Conservation (phyloP, 2,113 vertebrate species). For the Ascaphus truei region DNA sequence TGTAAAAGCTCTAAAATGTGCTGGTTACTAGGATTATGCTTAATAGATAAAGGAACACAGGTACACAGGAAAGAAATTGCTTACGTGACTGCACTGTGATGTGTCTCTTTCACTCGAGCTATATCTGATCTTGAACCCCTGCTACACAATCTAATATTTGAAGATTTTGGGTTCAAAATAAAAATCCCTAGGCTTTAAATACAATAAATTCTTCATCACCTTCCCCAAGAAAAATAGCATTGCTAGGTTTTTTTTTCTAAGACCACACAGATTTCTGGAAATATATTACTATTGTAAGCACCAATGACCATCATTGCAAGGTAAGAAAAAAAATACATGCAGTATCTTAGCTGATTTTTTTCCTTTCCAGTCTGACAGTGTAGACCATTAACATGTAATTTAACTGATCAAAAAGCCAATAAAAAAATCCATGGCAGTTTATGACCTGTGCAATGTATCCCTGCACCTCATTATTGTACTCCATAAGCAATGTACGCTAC, state of each 20-base stretch:
- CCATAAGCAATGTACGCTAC: too few species aligned
- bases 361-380: too few species aligned
- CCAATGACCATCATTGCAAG: neutral
- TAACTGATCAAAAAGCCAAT: too few species aligned
- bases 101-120: neutral
- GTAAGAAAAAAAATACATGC: too few species aligned
- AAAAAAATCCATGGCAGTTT: too few species aligned
- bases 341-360: too few species aligned
- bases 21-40: neutral
- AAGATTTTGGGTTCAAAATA: constrained; percentile 21
- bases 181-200: constrained; percentile 33
- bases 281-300: neutral
- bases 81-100: constrained; percentile 1
- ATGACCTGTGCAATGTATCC: too few species aligned
- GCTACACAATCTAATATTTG: constrained; percentile 21
- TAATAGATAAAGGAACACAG: constrained; percentile 32
- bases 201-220: constrained; percentile 30
- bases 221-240: constrained; percentile 23
- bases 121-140: neutral
- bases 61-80: constrained; percentile 1
- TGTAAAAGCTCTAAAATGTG: neutral
- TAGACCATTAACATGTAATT: too few species aligned
- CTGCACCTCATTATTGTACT: too few species aligned
- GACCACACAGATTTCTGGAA: constrained; percentile 4
- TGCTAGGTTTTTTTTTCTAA: constrained; percentile 28